Conservation (phyloP, 2,113 vertebrate genomes). For the Nanger granti region DNA sequence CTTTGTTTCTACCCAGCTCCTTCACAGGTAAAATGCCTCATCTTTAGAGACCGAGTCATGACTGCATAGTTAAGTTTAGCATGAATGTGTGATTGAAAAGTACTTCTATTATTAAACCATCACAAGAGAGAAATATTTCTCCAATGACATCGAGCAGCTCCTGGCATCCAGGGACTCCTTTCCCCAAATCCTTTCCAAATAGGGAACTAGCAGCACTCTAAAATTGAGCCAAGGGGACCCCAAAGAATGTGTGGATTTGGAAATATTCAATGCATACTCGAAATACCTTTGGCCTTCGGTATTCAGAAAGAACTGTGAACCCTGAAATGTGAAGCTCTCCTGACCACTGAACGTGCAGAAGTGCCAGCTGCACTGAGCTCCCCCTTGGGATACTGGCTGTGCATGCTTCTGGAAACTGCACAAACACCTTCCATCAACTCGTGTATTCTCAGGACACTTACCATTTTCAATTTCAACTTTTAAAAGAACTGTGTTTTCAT, state of each 20-base stretch:
- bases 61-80: background rate
- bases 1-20: background rate
- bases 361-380: accelerated
- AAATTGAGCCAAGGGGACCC: conserved; percentile 22
- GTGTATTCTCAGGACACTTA: background rate
- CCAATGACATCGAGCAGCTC: conserved; percentile 14
- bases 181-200: conserved; percentile 56
- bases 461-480: background rate
- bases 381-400: accelerated
- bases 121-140: conserved; percentile 34
- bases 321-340: background rate
- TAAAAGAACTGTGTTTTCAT: background rate
- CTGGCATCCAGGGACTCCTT: conserved; percentile 33
- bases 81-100: background rate
- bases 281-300: conserved; percentile 36
- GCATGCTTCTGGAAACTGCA: background rate
- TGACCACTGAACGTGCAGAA: background rate
- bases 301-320: background rate
- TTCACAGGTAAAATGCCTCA: conserved; percentile 1
- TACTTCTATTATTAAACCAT: conserved; percentile 43
- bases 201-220: conserved; percentile 11
- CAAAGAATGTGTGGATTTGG: conserved; percentile 47
- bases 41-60: background rate
- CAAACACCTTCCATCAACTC: background rate
- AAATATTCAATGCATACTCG: conserved; percentile 21